Percentiles rank a stretch among this genome's conserved stretches.
phyloP scores from a whole-genome alignment of 2,888 invertebrate species.

The Aphodius sticticus region DNA sequence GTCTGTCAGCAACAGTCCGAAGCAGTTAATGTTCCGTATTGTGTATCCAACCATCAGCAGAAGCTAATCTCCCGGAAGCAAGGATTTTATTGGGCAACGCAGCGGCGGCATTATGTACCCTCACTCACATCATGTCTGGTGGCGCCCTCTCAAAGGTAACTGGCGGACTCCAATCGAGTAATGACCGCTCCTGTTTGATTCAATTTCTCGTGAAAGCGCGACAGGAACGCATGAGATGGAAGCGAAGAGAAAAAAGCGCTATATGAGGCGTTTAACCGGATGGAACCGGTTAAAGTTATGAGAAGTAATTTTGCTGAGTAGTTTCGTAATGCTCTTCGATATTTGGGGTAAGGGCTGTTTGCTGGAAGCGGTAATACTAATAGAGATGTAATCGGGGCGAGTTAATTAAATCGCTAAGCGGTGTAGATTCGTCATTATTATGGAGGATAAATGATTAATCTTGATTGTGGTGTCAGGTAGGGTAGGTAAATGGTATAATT shows the following conservation, averaged over 20 bases:
- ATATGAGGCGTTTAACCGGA: background rate
- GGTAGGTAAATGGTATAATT: no score
- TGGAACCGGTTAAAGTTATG: background rate
- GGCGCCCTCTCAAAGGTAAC: background rate
- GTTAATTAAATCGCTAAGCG: no score
- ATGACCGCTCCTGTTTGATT: background rate
- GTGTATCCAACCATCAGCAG: background rate
- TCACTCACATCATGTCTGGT: background rate
- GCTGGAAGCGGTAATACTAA: no score
- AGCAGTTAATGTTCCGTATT: background rate
- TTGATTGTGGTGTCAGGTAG: no score
- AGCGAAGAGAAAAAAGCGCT: background rate
- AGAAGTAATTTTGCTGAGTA: background rate
- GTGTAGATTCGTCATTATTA: no score
- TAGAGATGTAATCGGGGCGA: no score
- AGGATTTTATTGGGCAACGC: background rate
- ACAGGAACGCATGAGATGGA: background rate
- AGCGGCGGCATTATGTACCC: background rate
- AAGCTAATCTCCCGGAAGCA: slow-evolving; percentile 4
- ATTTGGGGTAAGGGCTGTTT: background rate
- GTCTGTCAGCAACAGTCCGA: background rate
- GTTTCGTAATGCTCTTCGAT: background rate
- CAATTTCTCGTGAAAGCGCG: background rate
- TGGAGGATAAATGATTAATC: no score
- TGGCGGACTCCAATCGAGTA: background rate